Base-by-base conservation (phyloP, 2,113 vertebrate genomes). In the Caretta caretta region DNA sequence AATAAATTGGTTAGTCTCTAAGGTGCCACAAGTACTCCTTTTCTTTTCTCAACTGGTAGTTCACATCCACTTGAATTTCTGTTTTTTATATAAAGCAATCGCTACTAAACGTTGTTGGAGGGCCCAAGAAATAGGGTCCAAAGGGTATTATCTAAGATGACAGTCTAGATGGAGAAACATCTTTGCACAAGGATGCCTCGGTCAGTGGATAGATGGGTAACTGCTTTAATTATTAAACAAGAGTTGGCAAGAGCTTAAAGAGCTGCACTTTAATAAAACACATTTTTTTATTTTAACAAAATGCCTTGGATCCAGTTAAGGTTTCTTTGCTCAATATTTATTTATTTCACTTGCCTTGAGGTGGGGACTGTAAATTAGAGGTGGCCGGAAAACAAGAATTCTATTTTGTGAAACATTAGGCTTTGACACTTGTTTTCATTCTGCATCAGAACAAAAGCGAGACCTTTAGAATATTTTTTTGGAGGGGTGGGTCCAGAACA, bases 161-260 rank as follows among this genome's bases (percentile, higher is more conserved):
- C 48, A 48, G 79, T 78, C 91, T 53, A 86, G 65, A 93, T 96
- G 94, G 93, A 93, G 87, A 91, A 95, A 96, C 80, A 96, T 84
- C 94, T 95, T 22, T 87, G 35, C 72, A 95, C 89, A 54, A 89
- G 72, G 72, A 83, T 96, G 96, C 72, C 25, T 6, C 62, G 75
- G 84, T 86, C 59, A 94, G 92, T 84, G 82, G 72, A 85, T 31
- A 96, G 89, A 89, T 16, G 83, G 89, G 20, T 76, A 59, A 25
- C 2, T 4, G 29, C 35, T 93, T 97, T 94, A 97, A 96, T 97
- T 93, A 98, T 95, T 97, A 87, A 98, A 59, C 29, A 84, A 90
- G 81, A 93, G 65, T 42, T 88, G 59, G 92, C 65, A 95, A 93
- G 81, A 93, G 12, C 57, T 82, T 62, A 88, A 87, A 86, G 38